Percentiles rank a stretch among this genome's conserved stretches.
phyloP scores from a whole-genome alignment of 2,113 vertebrate genomes.

The Colossoma macropomum region DNA sequence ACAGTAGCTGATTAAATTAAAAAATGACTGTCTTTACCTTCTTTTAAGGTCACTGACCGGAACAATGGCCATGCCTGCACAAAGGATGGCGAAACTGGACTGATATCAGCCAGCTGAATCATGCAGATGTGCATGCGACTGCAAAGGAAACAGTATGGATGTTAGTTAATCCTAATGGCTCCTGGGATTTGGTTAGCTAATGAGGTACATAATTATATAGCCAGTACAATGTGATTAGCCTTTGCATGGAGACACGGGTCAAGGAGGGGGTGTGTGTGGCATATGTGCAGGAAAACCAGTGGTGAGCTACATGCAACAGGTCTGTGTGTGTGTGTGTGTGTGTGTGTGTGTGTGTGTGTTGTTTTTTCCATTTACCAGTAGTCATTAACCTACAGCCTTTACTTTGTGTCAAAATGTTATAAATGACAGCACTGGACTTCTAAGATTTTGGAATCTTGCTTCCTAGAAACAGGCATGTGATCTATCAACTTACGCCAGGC shows the following conservation, averaged over 20 bases:
- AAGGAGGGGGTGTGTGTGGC: background rate
- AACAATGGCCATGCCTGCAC: background rate
- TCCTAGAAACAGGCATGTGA: background rate
- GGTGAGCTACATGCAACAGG: background rate
- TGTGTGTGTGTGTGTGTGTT: background rate
- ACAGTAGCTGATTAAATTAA: conserved; percentile 43
- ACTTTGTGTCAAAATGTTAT: background rate
- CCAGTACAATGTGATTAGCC: conserved; percentile 38
- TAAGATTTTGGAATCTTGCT: background rate
- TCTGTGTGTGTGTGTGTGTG: background rate
- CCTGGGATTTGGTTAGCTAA: conserved; percentile 40
- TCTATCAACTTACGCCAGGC: background rate
- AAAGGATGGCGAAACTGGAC: background rate
- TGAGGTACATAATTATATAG: conserved; percentile 48
- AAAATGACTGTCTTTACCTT: conserved; percentile 4
- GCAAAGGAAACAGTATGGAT: conserved; percentile 23
- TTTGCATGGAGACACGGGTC: background rate
- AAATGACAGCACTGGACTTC: background rate
- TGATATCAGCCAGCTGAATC: conserved; percentile 14
- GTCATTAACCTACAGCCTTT: background rate
- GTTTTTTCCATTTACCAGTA: background rate
- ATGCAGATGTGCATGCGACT: conserved; percentile 21
- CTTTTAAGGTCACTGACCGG: conserved; percentile 1
- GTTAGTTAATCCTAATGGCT: conserved; percentile 42
- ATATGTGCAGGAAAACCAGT: background rate